phyloP scores from a whole-genome alignment of 53 echinoderm and acorn worm genomes.

The Mesocentrotus franciscanus region DNA sequence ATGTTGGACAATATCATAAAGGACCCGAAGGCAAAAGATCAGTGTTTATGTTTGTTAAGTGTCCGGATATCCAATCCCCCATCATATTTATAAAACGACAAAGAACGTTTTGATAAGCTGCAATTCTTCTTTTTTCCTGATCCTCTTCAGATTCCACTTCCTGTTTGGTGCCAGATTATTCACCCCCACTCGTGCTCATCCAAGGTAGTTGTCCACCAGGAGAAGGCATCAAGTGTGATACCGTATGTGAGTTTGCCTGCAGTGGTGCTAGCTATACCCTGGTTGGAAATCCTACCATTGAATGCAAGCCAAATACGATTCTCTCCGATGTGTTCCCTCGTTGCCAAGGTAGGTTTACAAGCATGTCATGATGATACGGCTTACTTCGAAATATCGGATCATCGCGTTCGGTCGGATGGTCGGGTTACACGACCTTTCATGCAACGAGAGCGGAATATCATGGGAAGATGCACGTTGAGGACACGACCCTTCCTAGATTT shows the following conservation, averaged over 20 bases:
- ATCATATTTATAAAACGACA: background rate
- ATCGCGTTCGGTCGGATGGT: too few relatives aligned
- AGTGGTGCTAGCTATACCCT: background rate
- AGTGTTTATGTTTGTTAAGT: too few relatives aligned
- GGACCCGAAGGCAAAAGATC: too few relatives aligned
- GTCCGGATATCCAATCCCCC: too few relatives aligned
- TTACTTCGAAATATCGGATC: too few relatives aligned
- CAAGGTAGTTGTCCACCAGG: background rate
- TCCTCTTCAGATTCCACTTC: background rate
- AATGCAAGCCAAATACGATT: background rate
- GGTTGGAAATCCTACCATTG: background rate
- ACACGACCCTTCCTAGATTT: too few relatives aligned
- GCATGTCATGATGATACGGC: too few relatives aligned
- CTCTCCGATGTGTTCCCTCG: background rate
- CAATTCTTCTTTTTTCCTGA: background rate
- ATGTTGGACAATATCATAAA: too few relatives aligned
- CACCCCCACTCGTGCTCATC: background rate
- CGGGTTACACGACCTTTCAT: too few relatives aligned
- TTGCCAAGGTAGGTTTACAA: background rate
- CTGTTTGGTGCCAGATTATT: background rate
- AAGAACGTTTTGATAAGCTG: background rate
- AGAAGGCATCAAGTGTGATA: background rate
- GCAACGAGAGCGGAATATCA: too few relatives aligned
- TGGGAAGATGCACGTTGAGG: too few relatives aligned
- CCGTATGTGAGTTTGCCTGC: background rate